Evolutionary conservation across 2,797 vertebrate genomes (phyloP).

Genomic region (Falco concolor): DNA sequence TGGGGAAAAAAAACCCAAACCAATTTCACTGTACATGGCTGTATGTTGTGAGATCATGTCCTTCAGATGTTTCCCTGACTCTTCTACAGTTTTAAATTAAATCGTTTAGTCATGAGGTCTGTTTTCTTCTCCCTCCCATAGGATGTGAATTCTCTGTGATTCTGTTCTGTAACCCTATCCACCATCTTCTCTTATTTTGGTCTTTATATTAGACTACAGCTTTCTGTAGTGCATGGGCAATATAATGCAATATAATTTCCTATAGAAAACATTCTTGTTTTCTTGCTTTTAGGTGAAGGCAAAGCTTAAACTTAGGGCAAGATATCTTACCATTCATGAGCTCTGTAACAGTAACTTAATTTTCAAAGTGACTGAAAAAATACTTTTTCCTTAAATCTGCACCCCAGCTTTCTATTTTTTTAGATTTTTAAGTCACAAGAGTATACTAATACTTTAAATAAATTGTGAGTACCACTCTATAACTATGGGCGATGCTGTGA

Average conservation of each 20-base stretch:
- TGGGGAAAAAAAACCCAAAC: background rate
- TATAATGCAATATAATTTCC: background rate
- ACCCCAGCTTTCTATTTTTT: background rate
- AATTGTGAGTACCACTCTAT: background rate
- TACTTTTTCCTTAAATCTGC: background rate
- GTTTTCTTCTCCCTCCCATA: background rate
- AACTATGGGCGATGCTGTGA: background rate
- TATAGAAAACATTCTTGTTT: background rate
- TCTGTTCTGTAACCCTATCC: background rate
- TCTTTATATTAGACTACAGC: background rate
- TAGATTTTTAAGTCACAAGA: background rate
- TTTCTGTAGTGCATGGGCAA: background rate
- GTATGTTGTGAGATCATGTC: background rate
- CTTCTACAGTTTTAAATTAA: background rate
- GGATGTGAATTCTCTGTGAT: background rate
- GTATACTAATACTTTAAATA: background rate
- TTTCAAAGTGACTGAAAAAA: background rate
- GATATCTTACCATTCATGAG: background rate
- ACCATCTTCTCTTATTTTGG: background rate
- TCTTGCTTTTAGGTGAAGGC: background rate
- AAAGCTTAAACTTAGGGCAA: background rate
- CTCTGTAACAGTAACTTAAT: background rate
- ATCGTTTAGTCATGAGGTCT: background rate
- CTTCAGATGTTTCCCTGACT: background rate
- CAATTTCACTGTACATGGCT: background rate